Base-by-base conservation (phyloP, 1,140 invertebrate species). In the Zaprionus tsacasi region DNA sequence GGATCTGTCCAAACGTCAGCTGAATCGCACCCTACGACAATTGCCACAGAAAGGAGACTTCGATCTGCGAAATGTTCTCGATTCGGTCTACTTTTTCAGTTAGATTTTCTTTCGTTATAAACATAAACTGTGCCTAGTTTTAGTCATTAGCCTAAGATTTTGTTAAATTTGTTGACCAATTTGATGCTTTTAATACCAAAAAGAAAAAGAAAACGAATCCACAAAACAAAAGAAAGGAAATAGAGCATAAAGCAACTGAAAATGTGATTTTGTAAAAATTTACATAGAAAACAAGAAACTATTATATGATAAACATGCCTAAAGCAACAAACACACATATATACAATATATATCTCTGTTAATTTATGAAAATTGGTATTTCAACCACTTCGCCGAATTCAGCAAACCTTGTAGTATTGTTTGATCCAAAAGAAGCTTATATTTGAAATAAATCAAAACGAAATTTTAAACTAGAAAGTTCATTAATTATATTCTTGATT, bases 1-100 rank as follows among this genome's bases (percentile, higher is more conserved):
- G 48, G 94, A 94, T 67, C 82, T 93, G 10, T 93, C 94, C 12
- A 95, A 94, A 82, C 93, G 92, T 74, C 94, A 95, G 76, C 91
- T 96, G n/a, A 96, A 95, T 82, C 88, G 92, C 13, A 82, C 94
- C 8, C 93, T 97, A 2, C 88, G 85, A 45, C 93, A 94, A 58
- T 93, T 97, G 54, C 97, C 97, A 6, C 83, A 93, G 60, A 97
- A 95, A 83, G 97, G 97, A 6, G 91, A 94, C 58, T 97, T 98
- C 82, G 94, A 98, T 76, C 94, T 98, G 54, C 93, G 95, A 0
- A 94, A 95, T 74, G 96, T 98, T 35, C 93, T 97, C 13, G 92
- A 95, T 17, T 98, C 97, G 2, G 93, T 95, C 15, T 98, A 97
- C 87, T 98, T 98, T 90, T 97, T 97, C 91, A 97, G 96, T 93